Conservation (phyloP, 2,797 vertebrate species). For the Lycodopsis pacificus region DNA sequence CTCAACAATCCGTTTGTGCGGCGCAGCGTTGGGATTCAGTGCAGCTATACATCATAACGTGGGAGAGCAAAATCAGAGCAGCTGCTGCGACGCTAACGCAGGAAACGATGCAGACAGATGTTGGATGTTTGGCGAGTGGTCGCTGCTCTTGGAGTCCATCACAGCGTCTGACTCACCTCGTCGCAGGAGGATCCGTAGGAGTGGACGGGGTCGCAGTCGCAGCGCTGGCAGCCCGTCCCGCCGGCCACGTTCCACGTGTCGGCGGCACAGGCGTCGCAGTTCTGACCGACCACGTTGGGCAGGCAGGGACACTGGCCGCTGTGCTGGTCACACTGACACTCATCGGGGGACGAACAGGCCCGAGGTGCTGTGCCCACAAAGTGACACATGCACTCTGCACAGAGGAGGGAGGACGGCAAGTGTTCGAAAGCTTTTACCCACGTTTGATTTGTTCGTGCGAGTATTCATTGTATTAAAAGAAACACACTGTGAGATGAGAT, state of each 20-base stretch:
- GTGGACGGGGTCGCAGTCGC: conserved; percentile 86
- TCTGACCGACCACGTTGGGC: conserved; percentile 90
- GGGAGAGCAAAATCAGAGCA: conserved; percentile 3
- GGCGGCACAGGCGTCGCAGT: conserved; percentile 90
- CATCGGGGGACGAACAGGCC: conserved; percentile 81
- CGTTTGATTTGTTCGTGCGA: too few relatives aligned
- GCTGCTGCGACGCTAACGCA: conserved; percentile 15
- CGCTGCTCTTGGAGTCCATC: background rate
- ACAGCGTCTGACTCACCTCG: conserved; percentile 79
- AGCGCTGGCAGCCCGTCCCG: conserved; percentile 88
- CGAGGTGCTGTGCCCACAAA: conserved; percentile 83
- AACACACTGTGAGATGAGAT: background rate
- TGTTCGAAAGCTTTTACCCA: too few relatives aligned
- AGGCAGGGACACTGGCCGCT: conserved; percentile 92
- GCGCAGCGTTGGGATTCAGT: background rate
- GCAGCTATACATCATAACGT: background rate
- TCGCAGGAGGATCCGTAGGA: conserved; percentile 89
- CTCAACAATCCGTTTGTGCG: background rate
- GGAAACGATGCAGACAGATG: conserved; percentile 15
- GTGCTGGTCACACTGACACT: conserved; percentile 87
- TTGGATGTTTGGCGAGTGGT: background rate
- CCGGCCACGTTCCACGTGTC: conserved; percentile 92
- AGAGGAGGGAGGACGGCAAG: background rate
- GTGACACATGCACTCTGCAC: conserved; percentile 91
- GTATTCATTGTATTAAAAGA: too few relatives aligned